Evolutionary conservation across 2,113 vertebrate species (phyloP).

Genomic region (Noctilio leporinus): DNA sequence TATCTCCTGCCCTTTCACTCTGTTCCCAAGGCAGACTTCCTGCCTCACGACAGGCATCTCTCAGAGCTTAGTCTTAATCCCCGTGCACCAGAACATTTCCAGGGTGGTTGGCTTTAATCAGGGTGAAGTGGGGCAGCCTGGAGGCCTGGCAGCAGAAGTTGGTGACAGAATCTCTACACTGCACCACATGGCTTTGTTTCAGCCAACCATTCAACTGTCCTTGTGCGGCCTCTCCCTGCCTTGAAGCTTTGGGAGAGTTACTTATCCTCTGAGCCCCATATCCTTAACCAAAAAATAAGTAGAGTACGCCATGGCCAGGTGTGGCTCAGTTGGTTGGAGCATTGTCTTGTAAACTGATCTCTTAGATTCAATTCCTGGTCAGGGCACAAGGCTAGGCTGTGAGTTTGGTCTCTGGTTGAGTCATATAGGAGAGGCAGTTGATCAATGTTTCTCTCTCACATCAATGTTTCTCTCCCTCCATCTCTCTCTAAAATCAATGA

Average conservation of each 20-base stretch:
- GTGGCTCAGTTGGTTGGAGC: too few species aligned
- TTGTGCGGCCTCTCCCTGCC: not conserved
- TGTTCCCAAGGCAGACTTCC: not conserved
- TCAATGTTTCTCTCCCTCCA: too few species aligned
- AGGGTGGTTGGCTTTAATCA: accelerated
- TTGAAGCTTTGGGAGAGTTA: not conserved
- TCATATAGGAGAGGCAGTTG: too few species aligned
- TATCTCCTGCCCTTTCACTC: not conserved
- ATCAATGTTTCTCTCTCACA: too few species aligned
- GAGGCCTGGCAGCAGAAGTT: too few species aligned
- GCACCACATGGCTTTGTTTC: not conserved
- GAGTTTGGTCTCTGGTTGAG: too few species aligned
- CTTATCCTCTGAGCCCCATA: not conserved
- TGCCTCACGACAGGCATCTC: accelerated
- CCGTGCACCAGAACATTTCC: not conserved
- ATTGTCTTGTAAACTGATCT: too few species aligned
- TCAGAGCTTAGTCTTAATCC: not conserved
- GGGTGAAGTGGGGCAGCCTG: not conserved
- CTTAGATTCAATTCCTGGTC: too few species aligned
- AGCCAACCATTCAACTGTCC: not conserved
- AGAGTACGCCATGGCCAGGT: too few species aligned
- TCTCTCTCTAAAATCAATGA: too few species aligned
- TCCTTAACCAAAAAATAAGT: not conserved
- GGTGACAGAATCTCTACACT: not conserved
- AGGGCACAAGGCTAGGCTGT: too few species aligned